A percentile compares a stretch with the other conserved stretches of the same genome.
phyloP scores from a whole-genome alignment of 2,797 vertebrate species.

The Chanos chanos region DNA sequence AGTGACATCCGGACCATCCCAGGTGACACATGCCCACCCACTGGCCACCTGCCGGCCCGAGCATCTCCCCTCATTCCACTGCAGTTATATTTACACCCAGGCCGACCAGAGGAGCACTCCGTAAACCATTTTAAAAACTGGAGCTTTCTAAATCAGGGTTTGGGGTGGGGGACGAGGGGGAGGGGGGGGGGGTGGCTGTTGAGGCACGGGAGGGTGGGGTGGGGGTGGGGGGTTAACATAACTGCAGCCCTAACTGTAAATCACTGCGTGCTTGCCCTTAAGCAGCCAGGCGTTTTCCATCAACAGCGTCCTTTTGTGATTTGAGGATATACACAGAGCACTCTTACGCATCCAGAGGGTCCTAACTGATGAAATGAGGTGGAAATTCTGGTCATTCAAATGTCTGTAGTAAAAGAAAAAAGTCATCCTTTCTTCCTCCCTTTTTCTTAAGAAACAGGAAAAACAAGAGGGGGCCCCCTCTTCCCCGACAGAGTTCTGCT shows the following conservation, averaged over 20 bases:
- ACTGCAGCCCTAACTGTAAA: slow-evolving; percentile 10
- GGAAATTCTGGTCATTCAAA: slow-evolving; percentile 36
- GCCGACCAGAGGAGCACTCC: neutral
- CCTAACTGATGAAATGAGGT: slow-evolving; percentile 17
- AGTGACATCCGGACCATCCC: slow-evolving; percentile 34
- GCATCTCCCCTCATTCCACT: neutral
- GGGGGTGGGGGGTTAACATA: slow-evolving; percentile 23
- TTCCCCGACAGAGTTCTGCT: slow-evolving; percentile 50
- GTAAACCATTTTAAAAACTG: neutral
- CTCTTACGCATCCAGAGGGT: slow-evolving; percentile 3
- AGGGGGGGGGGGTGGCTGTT: slow-evolving; percentile 16
- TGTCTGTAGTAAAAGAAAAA: slow-evolving; percentile 12
- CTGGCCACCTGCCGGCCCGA: slow-evolving; percentile 26
- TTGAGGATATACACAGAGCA: no score
- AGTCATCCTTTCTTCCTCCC: slow-evolving; percentile 21
- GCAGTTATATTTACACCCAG: slow-evolving; percentile 49
- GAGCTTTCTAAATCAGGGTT: neutral
- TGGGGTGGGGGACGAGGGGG: slow-evolving; percentile 6
- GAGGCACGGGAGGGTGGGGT: no score
- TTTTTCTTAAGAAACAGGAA: no score
- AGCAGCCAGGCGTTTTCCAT: neutral
- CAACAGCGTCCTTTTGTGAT: neutral
- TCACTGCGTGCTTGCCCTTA: neutral
- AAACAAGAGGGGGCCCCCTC: no score
- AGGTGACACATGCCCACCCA: slow-evolving; percentile 10